Evolutionary conservation across 2,888 invertebrate genomes (phyloP).

Genomic region (Scaptomyza polygonia): DNA sequence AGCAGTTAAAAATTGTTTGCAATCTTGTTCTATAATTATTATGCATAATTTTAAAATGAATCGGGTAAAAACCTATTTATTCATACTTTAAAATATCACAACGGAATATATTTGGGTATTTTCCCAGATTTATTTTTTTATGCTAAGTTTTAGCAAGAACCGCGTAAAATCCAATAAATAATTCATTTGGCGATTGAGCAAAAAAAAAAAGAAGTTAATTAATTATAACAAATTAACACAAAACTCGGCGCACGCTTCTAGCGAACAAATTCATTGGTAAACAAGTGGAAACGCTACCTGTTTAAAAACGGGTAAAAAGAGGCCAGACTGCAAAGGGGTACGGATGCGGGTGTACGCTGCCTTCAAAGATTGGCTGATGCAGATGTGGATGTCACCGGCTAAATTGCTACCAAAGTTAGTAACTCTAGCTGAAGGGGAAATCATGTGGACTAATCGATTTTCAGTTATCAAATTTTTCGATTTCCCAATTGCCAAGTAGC

Average conservation of each 20-base stretch:
- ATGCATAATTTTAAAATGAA: background rate
- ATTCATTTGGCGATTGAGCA: conserved; percentile 47
- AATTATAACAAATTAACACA: conserved; percentile 72
- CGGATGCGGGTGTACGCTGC: too few species aligned
- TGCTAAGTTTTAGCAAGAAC: conserved; percentile 13
- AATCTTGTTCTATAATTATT: background rate
- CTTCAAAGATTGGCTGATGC: too few species aligned
- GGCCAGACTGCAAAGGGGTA: too few species aligned
- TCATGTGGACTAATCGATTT: too few species aligned
- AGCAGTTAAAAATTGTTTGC: too few species aligned
- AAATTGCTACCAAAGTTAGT: too few species aligned
- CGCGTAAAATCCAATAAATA: conserved; percentile 31
- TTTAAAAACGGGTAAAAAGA: too few species aligned
- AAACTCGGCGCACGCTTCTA: conserved; percentile 56
- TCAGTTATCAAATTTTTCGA: too few species aligned
- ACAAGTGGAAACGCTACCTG: too few species aligned
- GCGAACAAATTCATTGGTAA: conserved; percentile 36
- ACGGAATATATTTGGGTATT: background rate
- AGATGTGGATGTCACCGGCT: too few species aligned
- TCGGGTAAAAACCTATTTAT: background rate
- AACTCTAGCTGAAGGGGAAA: too few species aligned
- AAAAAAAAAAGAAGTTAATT: conserved; percentile 45
- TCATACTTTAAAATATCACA: background rate
- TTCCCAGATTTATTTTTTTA: background rate
- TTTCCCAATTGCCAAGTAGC: too few species aligned